Conservation (phyloP, 2,797 vertebrate species). For the Arremon brunneinucha region DNA sequence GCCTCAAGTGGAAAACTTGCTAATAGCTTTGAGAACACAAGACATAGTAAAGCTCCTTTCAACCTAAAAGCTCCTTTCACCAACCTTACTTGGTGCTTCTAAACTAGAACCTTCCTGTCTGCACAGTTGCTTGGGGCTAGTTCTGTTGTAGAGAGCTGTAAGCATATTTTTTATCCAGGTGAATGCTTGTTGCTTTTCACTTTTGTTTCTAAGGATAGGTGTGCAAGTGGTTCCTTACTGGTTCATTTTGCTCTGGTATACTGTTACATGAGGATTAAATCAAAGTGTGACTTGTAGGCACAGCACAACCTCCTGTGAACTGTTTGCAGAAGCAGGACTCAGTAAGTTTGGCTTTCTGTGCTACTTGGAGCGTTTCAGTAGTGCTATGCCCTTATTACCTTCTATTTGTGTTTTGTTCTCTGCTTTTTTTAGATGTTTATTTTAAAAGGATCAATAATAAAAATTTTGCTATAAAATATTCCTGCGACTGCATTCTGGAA, state of each 20-base stretch:
- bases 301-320: not conserved
- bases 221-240: not conserved
- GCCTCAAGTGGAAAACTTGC: not conserved
- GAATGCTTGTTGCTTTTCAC: not conserved
- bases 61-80: not conserved
- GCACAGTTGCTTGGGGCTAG: not conserved
- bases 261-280: not conserved
- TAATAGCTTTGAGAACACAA: not conserved
- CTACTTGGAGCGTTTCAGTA: not conserved
- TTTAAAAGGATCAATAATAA: not conserved
- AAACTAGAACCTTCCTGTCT: not conserved
- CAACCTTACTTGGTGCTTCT: not conserved
- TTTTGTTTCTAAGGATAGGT: not conserved
- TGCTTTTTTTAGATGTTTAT: not conserved
- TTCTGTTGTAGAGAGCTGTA: not conserved
- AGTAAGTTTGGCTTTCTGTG: not conserved
- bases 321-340: not conserved
- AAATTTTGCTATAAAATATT: not conserved
- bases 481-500: not conserved
- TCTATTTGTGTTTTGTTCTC: not conserved
- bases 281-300: not conserved
- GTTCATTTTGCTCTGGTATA: not conserved
- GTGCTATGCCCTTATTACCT: not conserved
- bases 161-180: not conserved
- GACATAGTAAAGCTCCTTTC: not conserved